A percentile compares a stretch with the other conserved stretches of the same genome.
Conservation (phyloP, 2,113 vertebrate species). For the Varanus komodoensis region DNA sequence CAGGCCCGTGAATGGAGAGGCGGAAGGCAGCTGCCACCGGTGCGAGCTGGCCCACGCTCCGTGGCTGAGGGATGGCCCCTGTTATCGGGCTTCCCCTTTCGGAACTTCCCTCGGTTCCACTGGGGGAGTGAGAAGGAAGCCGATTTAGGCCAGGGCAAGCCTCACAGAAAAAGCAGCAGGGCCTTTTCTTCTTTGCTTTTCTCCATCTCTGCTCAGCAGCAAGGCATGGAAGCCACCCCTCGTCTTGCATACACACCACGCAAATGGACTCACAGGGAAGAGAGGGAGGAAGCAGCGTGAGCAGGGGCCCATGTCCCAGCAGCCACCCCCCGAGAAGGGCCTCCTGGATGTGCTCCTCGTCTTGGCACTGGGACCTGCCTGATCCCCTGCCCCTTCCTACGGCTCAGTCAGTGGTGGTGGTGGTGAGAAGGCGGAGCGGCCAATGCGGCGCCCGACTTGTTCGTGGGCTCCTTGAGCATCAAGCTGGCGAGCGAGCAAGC, state of each 20-base stretch:
- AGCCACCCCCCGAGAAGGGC: too few relatives aligned
- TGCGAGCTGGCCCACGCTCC: too few relatives aligned
- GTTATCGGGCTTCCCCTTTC: background rate
- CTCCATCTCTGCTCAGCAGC: background rate
- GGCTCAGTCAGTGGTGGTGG: too few relatives aligned
- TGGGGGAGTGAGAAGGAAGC: background rate
- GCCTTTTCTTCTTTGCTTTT: background rate
- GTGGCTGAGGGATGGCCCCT: conserved; percentile 42
- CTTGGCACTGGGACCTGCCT: too few relatives aligned
- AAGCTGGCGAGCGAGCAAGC: too few relatives aligned
- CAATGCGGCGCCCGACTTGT: too few relatives aligned
- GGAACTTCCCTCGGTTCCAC: conserved; percentile 7
- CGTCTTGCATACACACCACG: accelerated
- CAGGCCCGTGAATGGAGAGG: background rate
- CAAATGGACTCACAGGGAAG: background rate
- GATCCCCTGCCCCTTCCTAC: too few relatives aligned
- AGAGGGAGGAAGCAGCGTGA: too few relatives aligned
- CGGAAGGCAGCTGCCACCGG: background rate
- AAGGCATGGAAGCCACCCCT: conserved; percentile 40
- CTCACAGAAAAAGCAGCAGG: background rate
- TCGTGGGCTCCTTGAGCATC: too few relatives aligned
- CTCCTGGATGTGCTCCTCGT: too few relatives aligned
- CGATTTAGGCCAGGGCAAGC: background rate
- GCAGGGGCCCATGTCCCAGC: too few relatives aligned
- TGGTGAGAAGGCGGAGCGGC: too few relatives aligned